Percentiles rank a stretch among this genome's conserved stretches.
These are phyloP conservation scores for Elgaria multicarinata DNA, from an alignment of 2,113 vertebrate genomes.

Conservation along the genomic window DNA sequence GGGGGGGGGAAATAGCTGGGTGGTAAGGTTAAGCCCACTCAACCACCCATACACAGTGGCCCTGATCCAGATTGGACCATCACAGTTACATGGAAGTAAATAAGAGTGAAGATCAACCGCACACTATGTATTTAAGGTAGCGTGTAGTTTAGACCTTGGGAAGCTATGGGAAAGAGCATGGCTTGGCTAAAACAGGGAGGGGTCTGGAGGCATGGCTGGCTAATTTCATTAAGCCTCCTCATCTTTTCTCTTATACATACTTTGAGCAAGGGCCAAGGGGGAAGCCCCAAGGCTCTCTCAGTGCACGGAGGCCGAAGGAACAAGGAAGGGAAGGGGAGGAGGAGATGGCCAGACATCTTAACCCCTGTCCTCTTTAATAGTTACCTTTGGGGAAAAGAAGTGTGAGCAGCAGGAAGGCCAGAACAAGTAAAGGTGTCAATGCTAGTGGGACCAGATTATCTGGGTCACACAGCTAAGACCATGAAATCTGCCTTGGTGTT, in stretches of 20 bases:
- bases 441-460: neutral
- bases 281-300: too few relatives aligned
- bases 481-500: neutral
- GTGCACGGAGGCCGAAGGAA: too few relatives aligned
- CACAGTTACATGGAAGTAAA: too few relatives aligned
- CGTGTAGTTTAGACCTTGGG: neutral
- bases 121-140: too few relatives aligned
- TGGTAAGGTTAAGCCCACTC: neutral
- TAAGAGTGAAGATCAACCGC: too few relatives aligned
- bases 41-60: too few relatives aligned
- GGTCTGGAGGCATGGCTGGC: neutral
- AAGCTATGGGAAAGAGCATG: neutral
- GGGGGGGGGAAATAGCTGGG: neutral
- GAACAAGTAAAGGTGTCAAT: neutral
- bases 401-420: too few relatives aligned
- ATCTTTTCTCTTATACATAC: neutral
- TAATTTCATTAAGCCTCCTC: neutral
- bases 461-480: neutral
- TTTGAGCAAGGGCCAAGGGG: neutral
- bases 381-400: too few relatives aligned
- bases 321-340: too few relatives aligned
- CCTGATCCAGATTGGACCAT: too few relatives aligned
- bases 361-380: neutral
- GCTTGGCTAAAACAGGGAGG: neutral
- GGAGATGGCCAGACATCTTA: neutral